phyloP scores from a whole-genome alignment of 1,140 invertebrate genomes.

The Agrypnia vestita region DNA sequence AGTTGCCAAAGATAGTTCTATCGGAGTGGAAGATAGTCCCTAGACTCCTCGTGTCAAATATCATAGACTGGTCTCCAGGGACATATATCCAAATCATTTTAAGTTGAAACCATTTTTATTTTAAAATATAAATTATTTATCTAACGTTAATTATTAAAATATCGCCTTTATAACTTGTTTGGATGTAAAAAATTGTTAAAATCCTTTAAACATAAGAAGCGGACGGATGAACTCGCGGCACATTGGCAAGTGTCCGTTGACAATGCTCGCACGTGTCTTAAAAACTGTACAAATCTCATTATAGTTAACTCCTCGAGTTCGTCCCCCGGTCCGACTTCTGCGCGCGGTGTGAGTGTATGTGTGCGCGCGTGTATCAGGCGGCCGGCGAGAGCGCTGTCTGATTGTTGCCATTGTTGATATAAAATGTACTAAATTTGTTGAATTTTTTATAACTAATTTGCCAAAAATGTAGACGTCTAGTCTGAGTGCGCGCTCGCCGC shows the following conservation, averaged over 20 bases:
- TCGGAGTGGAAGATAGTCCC: not conserved
- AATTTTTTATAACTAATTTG: not conserved
- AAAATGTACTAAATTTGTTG: slow-evolving; percentile 18
- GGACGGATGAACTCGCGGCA: too few species aligned
- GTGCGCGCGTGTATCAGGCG: too few species aligned
- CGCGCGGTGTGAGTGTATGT: not conserved
- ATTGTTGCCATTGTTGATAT: not conserved
- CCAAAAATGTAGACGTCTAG: slow-evolving; percentile 35
- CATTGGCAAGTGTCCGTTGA: too few species aligned
- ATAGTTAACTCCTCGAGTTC: too few species aligned
- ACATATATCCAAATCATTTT: not conserved
- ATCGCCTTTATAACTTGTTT: slow-evolving; percentile 2
- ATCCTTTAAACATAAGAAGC: too few species aligned
- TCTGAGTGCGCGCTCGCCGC: not conserved
- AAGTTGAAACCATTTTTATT: slow-evolving; percentile 11
- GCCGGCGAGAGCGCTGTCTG: too few species aligned
- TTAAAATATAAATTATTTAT: slow-evolving; percentile 16
- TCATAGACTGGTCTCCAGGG: not conserved
- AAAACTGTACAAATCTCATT: too few species aligned
- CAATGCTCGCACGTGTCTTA: too few species aligned
- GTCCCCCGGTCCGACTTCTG: not conserved
- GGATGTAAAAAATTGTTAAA: not conserved
- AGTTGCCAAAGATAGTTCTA: not conserved
- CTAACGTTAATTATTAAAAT: slow-evolving; percentile 12
- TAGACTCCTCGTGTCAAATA: not conserved